A percentile compares a stretch with the other conserved stretches of the same genome.
Evolutionary conservation across 2,888 invertebrate genomes (phyloP).

Genomic region (Cremastobaeus sp.): DNA sequence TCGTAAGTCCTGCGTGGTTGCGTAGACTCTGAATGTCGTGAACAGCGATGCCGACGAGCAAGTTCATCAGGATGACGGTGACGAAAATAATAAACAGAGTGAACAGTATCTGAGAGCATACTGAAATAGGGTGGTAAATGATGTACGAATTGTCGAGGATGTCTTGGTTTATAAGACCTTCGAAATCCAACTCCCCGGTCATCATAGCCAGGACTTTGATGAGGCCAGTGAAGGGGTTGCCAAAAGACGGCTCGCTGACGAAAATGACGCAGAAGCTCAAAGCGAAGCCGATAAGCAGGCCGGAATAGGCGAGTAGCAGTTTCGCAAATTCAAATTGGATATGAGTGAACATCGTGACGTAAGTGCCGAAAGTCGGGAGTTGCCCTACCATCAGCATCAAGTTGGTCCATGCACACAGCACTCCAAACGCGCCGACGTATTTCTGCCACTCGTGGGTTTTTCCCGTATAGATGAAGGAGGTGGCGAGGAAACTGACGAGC

Average conservation of each 20-base stretch:
- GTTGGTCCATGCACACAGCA: conserved; percentile 78
- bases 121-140: conserved; percentile 73
- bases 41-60: conserved; percentile 77
- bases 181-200: conserved; percentile 77
- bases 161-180: conserved; percentile 73
- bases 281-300: conserved; percentile 78
- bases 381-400: conserved; percentile 79
- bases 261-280: conserved; percentile 78
- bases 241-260: conserved; percentile 74
- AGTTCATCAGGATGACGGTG: conserved; percentile 77
- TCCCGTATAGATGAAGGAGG: conserved; percentile 74
- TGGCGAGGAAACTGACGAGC: conserved; percentile 73
- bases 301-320: conserved; percentile 76
- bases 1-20: conserved; percentile 79
- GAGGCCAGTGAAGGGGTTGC: conserved; percentile 75
- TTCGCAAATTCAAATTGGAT: conserved; percentile 78
- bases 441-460: conserved; percentile 76
- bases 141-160: conserved; percentile 71
- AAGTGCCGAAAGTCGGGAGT: conserved; percentile 78
- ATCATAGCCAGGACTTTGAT: conserved; percentile 77
- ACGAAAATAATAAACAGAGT: conserved; percentile 76
- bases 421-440: conserved; percentile 77
- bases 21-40: conserved; percentile 78
- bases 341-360: conserved; percentile 79
- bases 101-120: conserved; percentile 76